These are phyloP conservation scores for Synanthedon andrenaeformis DNA, from an alignment of 2,888 invertebrate species.

Conservation along the genomic window DNA sequence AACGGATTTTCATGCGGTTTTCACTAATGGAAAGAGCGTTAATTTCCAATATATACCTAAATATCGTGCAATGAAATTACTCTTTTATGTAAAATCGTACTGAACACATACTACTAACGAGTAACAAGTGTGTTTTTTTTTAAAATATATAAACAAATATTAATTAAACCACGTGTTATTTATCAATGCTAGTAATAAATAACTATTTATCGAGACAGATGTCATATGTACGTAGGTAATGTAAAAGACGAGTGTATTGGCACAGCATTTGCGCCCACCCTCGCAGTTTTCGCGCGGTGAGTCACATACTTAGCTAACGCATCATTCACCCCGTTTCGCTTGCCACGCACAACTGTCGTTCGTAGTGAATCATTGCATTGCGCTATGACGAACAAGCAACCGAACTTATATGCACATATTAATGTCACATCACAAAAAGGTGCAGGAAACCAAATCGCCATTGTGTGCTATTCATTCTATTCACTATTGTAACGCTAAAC, in stretches of 20 bases:
- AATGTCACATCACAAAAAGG: constrained; percentile 4
- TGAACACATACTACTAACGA: too few relatives aligned
- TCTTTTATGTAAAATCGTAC: too few relatives aligned
- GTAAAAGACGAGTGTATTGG: constrained; percentile 36
- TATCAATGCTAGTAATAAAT: constrained; percentile 27
- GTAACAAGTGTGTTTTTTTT: too few relatives aligned
- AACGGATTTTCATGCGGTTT: too few relatives aligned
- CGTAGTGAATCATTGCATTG: constrained; percentile 33
- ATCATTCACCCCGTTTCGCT: constrained; percentile 8
- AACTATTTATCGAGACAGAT: constrained; percentile 17
- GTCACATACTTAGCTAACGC: constrained; percentile 16
- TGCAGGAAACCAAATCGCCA: constrained; percentile 59
- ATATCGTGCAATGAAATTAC: too few relatives aligned
- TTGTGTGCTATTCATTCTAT: constrained; percentile 42
- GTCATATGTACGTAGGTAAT: constrained; percentile 34
- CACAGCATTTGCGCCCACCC: constrained; percentile 13
- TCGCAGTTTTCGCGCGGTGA: constrained; percentile 15
- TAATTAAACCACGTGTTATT: constrained; percentile 9
- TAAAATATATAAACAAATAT: too few relatives aligned
- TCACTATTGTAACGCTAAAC: constrained; percentile 58
- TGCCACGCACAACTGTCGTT: constrained; percentile 30
- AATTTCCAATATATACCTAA: too few relatives aligned
- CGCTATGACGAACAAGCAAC: too few relatives aligned
- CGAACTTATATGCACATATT: constrained; percentile 58
- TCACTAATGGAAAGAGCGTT: too few relatives aligned